These are phyloP conservation scores for Microcebus ravelobensis DNA, from an alignment of 2,113 vertebrate genomes.

Conservation along the genomic window DNA sequence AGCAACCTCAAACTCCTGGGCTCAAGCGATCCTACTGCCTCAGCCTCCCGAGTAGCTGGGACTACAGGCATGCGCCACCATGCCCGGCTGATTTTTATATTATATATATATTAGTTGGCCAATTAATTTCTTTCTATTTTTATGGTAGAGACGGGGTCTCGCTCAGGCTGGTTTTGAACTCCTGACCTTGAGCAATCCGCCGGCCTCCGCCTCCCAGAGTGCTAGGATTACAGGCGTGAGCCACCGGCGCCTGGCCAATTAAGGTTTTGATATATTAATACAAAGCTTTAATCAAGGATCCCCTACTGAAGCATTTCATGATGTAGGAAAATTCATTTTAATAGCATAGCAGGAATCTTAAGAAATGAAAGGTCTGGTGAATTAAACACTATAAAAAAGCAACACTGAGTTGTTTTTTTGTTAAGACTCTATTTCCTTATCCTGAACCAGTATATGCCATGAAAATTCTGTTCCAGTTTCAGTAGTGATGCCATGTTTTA, in stretches of 20 bases:
- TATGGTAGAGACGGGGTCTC: too few species aligned
- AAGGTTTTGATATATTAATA: not conserved
- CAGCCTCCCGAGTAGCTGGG: too few species aligned
- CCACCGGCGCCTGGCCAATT: not conserved
- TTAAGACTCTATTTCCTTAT: not conserved
- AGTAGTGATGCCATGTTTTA: not conserved
- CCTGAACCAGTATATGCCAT: not conserved
- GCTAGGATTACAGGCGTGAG: too few species aligned
- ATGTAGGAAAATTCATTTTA: slow-evolving; percentile 33
- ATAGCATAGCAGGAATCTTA: not conserved
- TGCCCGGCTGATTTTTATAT: too few species aligned
- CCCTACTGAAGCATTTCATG: not conserved
- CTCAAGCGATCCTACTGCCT: too few species aligned
- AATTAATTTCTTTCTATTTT: too few species aligned
- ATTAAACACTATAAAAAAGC: not conserved
- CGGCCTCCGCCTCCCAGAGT: too few species aligned
- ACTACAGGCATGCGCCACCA: too few species aligned
- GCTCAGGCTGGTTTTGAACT: too few species aligned
- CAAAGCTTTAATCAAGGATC: not conserved
- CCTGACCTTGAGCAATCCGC: too few species aligned
- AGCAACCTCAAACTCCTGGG: too few species aligned
- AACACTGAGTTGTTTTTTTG: not conserved
- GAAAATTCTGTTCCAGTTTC: not conserved
- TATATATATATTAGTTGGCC: too few species aligned
- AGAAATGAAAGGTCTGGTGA: not conserved